Evolutionary conservation across 2,113 vertebrate genomes (phyloP), one percentile per base, ranked within the genome.

Genomic region (Entelurus aequoreus): DNA sequence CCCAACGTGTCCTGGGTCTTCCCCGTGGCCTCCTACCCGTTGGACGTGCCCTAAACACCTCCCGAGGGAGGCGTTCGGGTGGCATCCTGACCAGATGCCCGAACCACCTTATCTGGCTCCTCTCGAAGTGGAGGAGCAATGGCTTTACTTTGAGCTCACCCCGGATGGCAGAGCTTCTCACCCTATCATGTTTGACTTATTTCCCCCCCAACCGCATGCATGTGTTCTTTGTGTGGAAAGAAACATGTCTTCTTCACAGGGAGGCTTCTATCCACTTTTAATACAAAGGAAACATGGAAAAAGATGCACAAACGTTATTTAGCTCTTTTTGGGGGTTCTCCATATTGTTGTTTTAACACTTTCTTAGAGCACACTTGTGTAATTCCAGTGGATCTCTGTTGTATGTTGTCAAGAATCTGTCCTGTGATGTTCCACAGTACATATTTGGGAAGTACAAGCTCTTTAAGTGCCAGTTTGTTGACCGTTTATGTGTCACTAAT

Each of bases 301-400:
- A 15, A 44, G 8, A 44, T 16, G 40, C n/a, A 1, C 40, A 9
- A 8, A 38, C 56, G 21, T 35, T 50, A 21, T 55, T 53, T 46
- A 74, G 74, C 71, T 76, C 71, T 77, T 84, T 60, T 47, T 51
- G 44, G 28, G 19, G 4, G 28, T 28, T 28, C 28, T 28, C 28
- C 28, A 28, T 19, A 19, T 19, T 19, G 19, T 19, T 62, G 13
- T 40, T 0, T 0, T n/a, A 42, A 48, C 55, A 13, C 15, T 40
- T 16, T 38, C 36, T n/a, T 16, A 21, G 4, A 6, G 40, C 10
- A 57, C 19, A 51, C 11, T 59, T 15, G 16, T 47, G 35, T 28
- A 2, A 28, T 53, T 12, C 12, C 35, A 54, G 13, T 37, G 12
- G 14, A 49, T 16, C 21, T 8, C 37, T 54, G 10, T 40, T 16